These are phyloP conservation scores for Cyaniris semiargus DNA, from an alignment of 2,888 invertebrate species.

Conservation along the genomic window DNA sequence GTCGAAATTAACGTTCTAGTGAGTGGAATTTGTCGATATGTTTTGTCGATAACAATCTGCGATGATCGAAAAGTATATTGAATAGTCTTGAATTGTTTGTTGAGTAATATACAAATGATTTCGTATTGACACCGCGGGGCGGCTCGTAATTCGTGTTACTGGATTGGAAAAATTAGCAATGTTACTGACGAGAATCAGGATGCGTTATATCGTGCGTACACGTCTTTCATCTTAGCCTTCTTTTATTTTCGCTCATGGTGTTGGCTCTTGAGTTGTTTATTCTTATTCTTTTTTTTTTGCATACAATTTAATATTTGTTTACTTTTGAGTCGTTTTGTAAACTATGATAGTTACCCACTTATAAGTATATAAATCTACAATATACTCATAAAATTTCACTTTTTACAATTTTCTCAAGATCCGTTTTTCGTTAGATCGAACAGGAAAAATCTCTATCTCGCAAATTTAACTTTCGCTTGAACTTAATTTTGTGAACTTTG, in stretches of 20 bases:
- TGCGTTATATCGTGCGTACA: constrained; percentile 30
- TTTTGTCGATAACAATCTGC: constrained; percentile 62
- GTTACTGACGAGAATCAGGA: constrained; percentile 36
- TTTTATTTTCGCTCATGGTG: constrained; percentile 29
- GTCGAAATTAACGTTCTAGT: constrained; percentile 34
- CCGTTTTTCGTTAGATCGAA: neutral
- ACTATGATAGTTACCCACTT: neutral
- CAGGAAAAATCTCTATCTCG: neutral
- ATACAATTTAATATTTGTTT: constrained; percentile 20
- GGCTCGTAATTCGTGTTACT: constrained; percentile 54
- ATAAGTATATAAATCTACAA: no score
- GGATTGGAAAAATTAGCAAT: constrained; percentile 41
- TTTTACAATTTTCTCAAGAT: neutral
- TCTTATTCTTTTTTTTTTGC: neutral
- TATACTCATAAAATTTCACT: neutral
- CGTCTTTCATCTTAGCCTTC: constrained; percentile 24
- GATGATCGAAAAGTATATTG: constrained; percentile 67
- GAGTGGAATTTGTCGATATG: constrained; percentile 38
- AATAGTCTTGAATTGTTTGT: constrained; percentile 70
- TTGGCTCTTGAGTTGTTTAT: constrained; percentile 25
- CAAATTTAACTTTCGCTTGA: constrained; percentile 1
- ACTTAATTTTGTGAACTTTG: constrained; percentile 6
- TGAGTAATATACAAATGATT: constrained; percentile 71
- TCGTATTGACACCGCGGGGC: constrained; percentile 68
- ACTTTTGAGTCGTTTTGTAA: neutral